phyloP scores from a whole-genome alignment of 2,113 vertebrate genomes.

The Aythya baeri region DNA sequence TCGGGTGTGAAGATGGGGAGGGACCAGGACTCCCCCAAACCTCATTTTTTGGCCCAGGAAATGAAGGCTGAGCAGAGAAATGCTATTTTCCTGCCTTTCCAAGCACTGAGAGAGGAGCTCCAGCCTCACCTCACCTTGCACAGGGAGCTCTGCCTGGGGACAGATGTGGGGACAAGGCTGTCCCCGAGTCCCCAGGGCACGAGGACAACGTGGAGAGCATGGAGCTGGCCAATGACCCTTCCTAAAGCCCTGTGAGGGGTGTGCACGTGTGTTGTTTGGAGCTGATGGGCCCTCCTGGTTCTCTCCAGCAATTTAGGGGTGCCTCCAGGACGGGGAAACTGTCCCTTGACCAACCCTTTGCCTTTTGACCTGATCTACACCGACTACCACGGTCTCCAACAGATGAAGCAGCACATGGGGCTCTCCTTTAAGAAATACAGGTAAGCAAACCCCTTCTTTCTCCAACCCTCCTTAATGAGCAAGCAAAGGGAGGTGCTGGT shows the following conservation, averaged over 20 bases:
- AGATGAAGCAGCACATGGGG: conserved; percentile 98
- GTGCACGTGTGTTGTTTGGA: background rate
- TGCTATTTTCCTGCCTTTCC: background rate
- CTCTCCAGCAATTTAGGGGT: conserved; percentile 90
- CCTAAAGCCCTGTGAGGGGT: background rate
- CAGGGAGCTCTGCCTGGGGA: background rate
- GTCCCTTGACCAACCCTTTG: conserved; percentile 89
- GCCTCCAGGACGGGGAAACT: conserved; percentile 94
- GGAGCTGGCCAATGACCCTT: background rate
- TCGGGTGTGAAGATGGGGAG: background rate
- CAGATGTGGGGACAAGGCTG: no score
- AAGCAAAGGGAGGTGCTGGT: background rate
- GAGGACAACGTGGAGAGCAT: background rate
- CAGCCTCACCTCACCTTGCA: background rate
- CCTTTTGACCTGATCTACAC: conserved; percentile 98
- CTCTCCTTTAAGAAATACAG: conserved; percentile 95
- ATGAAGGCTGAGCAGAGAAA: background rate
- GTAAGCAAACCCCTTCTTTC: conserved; percentile 74
- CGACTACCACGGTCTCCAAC: conserved; percentile 95
- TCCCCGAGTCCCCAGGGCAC: background rate
- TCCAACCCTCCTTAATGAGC: background rate
- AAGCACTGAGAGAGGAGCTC: background rate
- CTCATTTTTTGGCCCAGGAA: background rate
- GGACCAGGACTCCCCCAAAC: background rate
- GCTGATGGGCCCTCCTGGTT: conserved; percentile 55